Conservation (phyloP, 2,888 invertebrate genomes). For the Diadegma fenestrale region DNA sequence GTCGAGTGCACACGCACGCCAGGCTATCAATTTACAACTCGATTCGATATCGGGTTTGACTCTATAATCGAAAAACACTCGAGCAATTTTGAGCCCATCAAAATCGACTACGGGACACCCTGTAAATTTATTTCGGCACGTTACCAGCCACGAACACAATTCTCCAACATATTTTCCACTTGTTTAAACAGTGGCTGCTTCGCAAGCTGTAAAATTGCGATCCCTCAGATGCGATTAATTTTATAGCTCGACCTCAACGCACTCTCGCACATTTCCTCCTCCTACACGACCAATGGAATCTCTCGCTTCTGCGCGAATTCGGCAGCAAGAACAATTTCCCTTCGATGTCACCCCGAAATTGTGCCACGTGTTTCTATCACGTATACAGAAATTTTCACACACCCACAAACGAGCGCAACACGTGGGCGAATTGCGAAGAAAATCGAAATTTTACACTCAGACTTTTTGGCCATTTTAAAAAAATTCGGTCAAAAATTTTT, state of each 20-base stretch:
- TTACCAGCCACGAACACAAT: slow-evolving; percentile 39
- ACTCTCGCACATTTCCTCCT: neutral
- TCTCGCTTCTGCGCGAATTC: neutral
- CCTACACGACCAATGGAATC: neutral
- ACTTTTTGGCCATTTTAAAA: neutral
- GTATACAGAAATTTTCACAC: neutral
- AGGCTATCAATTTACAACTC: slow-evolving; percentile 22
- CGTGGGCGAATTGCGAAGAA: neutral
- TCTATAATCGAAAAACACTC: too few species aligned
- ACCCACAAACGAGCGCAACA: neutral
- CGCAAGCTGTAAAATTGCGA: slow-evolving; percentile 44
- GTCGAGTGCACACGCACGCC: slow-evolving; percentile 22
- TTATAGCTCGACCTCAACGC: slow-evolving; percentile 30
- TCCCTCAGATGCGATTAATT: slow-evolving; percentile 56
- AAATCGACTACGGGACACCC: neutral
- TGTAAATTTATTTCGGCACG: slow-evolving; percentile 5
- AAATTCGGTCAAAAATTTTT: neutral
- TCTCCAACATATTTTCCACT: slow-evolving; percentile 49
- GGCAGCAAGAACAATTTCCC: neutral
- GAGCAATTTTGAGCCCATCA: too few species aligned
- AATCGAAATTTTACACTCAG: neutral
- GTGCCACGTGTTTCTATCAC: neutral
- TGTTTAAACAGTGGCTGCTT: slow-evolving; percentile 50
- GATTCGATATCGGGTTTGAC: slow-evolving; percentile 45
- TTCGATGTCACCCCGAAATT: neutral